phyloP scores from a whole-genome alignment of 2,888 invertebrate species.

The Scaptomyza cyrtandrae region DNA sequence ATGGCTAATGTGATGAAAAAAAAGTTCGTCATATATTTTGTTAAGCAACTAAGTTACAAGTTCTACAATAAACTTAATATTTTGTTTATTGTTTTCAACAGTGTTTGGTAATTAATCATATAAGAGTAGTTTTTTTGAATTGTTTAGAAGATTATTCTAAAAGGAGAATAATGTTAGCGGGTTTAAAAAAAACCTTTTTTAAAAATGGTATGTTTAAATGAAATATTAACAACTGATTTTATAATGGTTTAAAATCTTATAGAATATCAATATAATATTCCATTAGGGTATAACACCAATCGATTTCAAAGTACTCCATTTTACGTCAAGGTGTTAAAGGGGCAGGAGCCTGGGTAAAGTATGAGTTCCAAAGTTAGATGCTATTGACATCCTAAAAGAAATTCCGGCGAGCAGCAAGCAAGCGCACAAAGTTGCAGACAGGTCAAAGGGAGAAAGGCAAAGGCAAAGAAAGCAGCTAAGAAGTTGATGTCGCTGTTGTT shows the following conservation, averaged over 20 bases:
- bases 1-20: conserved; percentile 28
- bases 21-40: neutral
- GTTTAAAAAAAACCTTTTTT: no score
- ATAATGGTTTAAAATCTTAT: no score
- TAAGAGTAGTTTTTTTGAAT: no score
- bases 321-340: neutral
- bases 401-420: conserved; percentile 3
- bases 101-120: no score
- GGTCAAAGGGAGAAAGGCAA: conserved; percentile 3
- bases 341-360: neutral
- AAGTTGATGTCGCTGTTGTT: conserved; percentile 29
- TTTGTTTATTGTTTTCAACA: no score
- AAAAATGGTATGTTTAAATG: no score
- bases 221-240: no score
- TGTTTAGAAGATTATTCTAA: no score
- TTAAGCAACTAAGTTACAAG: no score
- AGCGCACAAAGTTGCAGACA: conserved; percentile 15
- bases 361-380: conserved; percentile 6
- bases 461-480: conserved; percentile 29
- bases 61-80: no score
- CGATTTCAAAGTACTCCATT: neutral
- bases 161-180: no score
- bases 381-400: conserved; percentile 18
- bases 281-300: neutral
- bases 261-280: neutral